These are phyloP conservation scores for Cherax quadricarinatus DNA, from an alignment of 1,140 invertebrate genomes.

Conservation along the genomic window DNA sequence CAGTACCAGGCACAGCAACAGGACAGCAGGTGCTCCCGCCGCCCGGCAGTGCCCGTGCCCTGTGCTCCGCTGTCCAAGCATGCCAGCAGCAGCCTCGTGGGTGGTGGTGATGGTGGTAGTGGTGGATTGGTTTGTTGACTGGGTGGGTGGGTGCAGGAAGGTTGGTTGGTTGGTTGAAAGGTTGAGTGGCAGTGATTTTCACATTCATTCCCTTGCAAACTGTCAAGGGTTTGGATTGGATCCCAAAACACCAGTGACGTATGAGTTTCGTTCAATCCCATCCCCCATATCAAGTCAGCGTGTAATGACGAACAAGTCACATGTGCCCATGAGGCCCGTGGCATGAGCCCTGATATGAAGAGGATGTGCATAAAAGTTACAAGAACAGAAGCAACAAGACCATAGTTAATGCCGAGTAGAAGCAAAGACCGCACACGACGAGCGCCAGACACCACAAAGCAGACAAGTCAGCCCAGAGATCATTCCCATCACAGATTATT, in stretches of 20 bases:
- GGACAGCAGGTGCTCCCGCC: constrained; percentile 54
- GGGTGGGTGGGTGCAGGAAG: constrained; percentile 63
- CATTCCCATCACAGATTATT: constrained; percentile 55
- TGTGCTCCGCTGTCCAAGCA: constrained; percentile 46
- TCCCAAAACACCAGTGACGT: constrained; percentile 62
- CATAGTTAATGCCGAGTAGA: constrained; percentile 63
- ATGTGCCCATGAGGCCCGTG: constrained; percentile 30
- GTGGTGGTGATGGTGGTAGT: constrained; percentile 59
- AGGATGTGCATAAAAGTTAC: constrained; percentile 49
- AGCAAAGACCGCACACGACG: constrained; percentile 55
- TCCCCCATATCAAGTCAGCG: constrained; percentile 50
- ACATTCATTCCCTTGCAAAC: constrained; percentile 54
- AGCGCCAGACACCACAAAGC: constrained; percentile 60
- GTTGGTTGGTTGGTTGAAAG: constrained; percentile 61
- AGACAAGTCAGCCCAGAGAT: constrained; percentile 61
- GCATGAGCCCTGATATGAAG: background rate
- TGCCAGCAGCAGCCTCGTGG: constrained; percentile 52
- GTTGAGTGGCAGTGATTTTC: constrained; percentile 59
- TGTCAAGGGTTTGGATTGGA: constrained; percentile 56
- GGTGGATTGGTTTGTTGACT: constrained; percentile 63
- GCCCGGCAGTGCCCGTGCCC: constrained; percentile 44
- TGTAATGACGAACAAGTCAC: constrained; percentile 60
- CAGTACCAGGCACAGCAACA: constrained; percentile 46
- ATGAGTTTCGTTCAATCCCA: constrained; percentile 54
- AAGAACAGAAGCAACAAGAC: constrained; percentile 60